A percentile compares a stretch with the other conserved stretches of the same genome.
Evolutionary conservation across 1,140 invertebrate species (phyloP).

Genomic region (Drosophila persimilis): DNA sequence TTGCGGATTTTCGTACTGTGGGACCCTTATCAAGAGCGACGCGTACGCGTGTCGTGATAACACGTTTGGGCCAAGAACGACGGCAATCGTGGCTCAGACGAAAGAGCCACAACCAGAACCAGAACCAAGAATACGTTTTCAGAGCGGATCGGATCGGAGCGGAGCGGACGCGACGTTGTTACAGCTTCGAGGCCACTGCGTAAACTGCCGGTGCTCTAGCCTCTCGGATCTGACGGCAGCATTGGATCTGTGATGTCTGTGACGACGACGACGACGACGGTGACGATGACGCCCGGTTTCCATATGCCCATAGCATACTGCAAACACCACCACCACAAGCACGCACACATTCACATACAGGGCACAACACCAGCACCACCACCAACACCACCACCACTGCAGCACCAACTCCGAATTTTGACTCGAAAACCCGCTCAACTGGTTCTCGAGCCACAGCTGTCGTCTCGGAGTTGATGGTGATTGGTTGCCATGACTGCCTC

Average conservation of each 20-base stretch:
- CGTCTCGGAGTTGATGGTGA: conserved; percentile 58
- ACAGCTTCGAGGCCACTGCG: conserved; percentile 76
- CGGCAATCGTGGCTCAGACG: conserved; percentile 12
- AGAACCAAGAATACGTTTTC: background rate
- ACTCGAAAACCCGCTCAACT: conserved; percentile 70
- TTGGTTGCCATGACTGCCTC: conserved; percentile 64
- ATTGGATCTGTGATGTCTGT: conserved; percentile 43
- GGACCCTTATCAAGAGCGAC: conserved; percentile 29
- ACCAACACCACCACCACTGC: conserved; percentile 4
- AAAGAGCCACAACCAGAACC: no score
- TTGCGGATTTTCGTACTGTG: background rate
- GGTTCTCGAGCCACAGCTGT: conserved; percentile 59
- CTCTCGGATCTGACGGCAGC: conserved; percentile 58
- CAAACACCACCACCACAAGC: conserved; percentile 28
- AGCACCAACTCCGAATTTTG: conserved; percentile 13
- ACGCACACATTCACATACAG: conserved; percentile 18
- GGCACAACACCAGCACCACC: conserved; percentile 7
- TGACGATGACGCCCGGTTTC: conserved; percentile 46
- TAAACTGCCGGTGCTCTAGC: conserved; percentile 69
- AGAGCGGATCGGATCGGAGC: conserved; percentile 14
- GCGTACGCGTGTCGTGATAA: conserved; percentile 34
- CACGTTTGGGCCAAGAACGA: conserved; percentile 26
- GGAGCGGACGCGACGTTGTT: conserved; percentile 69
- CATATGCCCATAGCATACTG: conserved; percentile 43
- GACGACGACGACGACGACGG: conserved; percentile 7